These are phyloP conservation scores for Notothenia coriiceps DNA, from an alignment of 2,113 vertebrate species.

Conservation along the genomic window DNA sequence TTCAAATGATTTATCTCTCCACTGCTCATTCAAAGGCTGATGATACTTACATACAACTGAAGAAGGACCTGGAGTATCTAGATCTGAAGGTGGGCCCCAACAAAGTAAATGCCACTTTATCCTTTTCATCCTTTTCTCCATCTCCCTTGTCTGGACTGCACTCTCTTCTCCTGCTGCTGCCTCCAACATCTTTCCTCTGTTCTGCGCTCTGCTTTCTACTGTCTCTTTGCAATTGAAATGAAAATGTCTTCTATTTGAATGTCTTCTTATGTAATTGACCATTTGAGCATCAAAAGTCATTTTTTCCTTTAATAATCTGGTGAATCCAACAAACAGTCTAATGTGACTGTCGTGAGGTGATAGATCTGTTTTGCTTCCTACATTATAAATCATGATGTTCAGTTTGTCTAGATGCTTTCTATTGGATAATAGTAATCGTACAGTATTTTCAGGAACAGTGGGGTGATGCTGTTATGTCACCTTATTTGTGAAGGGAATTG, in stretches of 20 bases:
- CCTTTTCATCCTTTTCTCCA: slow-evolving; percentile 52
- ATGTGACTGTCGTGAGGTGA: neutral
- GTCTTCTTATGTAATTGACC: neutral
- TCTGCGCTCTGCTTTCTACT: slow-evolving; percentile 37
- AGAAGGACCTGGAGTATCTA: slow-evolving; percentile 99
- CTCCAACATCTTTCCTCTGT: slow-evolving; percentile 51
- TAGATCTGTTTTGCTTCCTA: slow-evolving; percentile 1
- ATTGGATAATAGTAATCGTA: slow-evolving; percentile 4
- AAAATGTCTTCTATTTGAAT: slow-evolving; percentile 35
- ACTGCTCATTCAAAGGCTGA: slow-evolving; percentile 90
- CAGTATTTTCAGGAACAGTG: neutral
- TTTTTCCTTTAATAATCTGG: neutral
- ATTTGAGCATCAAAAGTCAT: neutral
- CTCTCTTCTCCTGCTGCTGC: slow-evolving; percentile 43
- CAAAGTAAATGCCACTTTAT: slow-evolving; percentile 65
- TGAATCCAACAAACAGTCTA: slow-evolving; percentile 6
- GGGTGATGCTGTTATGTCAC: neutral
- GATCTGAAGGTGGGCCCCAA: slow-evolving; percentile 94
- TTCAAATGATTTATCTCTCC: slow-evolving; percentile 79
- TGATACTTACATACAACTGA: slow-evolving; percentile 97
- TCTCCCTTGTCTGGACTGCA: slow-evolving; percentile 50
- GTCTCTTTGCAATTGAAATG: slow-evolving; percentile 43
- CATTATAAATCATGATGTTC: slow-evolving; percentile 3
- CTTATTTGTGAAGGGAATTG: slow-evolving; percentile 13
- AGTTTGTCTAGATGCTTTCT: slow-evolving; percentile 7